phyloP scores from a whole-genome alignment of 2,797 vertebrate species.

The Etheostoma nigrum region DNA sequence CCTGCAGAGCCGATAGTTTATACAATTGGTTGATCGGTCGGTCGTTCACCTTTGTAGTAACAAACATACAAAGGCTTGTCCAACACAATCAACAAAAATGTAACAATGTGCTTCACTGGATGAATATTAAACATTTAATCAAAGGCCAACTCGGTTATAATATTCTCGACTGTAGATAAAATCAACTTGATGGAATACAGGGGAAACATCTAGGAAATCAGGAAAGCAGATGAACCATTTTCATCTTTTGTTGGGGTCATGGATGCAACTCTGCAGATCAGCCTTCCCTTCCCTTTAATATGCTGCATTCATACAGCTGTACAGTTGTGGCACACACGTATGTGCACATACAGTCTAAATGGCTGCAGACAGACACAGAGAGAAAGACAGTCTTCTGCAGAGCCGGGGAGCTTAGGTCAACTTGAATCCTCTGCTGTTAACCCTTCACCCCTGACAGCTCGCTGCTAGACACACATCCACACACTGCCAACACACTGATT shows the following conservation, averaged over 20 bases:
- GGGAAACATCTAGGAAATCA: neutral
- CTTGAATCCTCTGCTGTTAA: conserved; percentile 42
- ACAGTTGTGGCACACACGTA: conserved; percentile 16
- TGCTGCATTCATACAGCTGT: neutral
- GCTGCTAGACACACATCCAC: conserved; percentile 18
- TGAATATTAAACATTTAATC: neutral
- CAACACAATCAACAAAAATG: neutral
- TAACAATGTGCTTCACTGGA: neutral
- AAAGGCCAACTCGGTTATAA: neutral
- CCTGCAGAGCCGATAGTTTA: neutral
- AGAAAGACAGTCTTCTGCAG: conserved; percentile 36
- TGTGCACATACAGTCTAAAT: neutral
- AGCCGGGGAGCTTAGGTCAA: conserved; percentile 31
- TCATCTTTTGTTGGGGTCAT: neutral
- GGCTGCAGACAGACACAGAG: conserved; percentile 34
- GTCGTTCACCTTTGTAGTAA: neutral
- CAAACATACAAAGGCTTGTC: neutral
- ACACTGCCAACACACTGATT: conserved; percentile 46
- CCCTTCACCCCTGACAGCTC: conserved; percentile 38
- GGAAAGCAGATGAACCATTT: neutral
- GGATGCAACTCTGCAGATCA: neutral
- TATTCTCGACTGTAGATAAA: neutral
- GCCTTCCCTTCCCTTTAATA: conserved; percentile 2
- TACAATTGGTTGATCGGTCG: neutral
- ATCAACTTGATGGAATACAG: neutral